phyloP scores from a whole-genome alignment of 2,888 invertebrate species.

The Stenichneumon culpator region DNA sequence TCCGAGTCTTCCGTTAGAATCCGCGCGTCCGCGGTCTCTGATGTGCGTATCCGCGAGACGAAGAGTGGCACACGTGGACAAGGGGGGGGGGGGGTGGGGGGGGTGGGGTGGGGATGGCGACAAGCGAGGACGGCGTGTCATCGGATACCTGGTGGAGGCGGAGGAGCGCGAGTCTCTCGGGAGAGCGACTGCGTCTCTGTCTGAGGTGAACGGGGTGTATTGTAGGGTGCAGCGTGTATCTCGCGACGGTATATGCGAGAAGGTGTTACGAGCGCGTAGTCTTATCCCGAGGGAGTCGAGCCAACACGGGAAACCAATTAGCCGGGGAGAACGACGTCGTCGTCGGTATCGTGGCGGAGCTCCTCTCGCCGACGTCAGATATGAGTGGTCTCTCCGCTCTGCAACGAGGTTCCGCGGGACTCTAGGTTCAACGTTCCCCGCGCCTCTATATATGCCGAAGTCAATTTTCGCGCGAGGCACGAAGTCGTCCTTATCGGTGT shows the following conservation, averaged over 20 bases:
- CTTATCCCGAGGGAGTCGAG: constrained; percentile 82
- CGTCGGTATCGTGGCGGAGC: constrained; percentile 70
- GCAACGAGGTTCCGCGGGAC: constrained; percentile 20
- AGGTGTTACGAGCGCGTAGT: constrained; percentile 66
- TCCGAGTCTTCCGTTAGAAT: constrained; percentile 40
- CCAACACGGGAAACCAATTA: constrained; percentile 85
- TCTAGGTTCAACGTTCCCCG: constrained; percentile 33
- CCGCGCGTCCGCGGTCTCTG: background rate
- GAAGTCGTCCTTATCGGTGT: constrained; percentile 58
- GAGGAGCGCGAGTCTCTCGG: constrained; percentile 55
- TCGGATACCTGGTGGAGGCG: constrained; percentile 57
- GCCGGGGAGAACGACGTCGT: constrained; percentile 79
- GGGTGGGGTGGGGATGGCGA: constrained; percentile 12
- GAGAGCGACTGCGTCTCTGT: constrained; percentile 40
- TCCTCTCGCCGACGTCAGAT: constrained; percentile 49
- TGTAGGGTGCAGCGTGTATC: constrained; percentile 55
- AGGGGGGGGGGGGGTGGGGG: background rate
- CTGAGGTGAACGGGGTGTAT: constrained; percentile 42
- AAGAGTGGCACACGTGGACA: constrained; percentile 25
- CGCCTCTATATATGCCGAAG: constrained; percentile 10
- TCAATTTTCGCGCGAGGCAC: constrained; percentile 42
- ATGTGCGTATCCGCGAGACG: constrained; percentile 24
- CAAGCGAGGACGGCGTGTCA: constrained; percentile 64
- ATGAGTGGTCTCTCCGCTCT: constrained; percentile 60
- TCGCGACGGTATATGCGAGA: constrained; percentile 34